Conservation (phyloP, 1,140 invertebrate species). For the Apis dorsata region DNA sequence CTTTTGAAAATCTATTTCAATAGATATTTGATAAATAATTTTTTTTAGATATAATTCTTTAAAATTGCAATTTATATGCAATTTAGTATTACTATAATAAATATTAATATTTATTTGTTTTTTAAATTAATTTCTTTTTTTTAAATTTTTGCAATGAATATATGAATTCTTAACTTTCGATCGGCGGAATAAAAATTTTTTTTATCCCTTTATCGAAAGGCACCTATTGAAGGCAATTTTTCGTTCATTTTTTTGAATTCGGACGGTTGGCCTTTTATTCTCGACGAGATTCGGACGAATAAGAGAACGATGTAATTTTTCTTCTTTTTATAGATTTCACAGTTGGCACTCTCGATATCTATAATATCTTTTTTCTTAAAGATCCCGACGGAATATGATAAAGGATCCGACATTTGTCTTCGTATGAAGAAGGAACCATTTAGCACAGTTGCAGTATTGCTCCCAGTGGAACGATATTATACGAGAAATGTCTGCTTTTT, state of each 20-base stretch:
- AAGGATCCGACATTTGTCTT: constrained; percentile 7
- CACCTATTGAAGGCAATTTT: not conserved
- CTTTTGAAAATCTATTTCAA: not conserved
- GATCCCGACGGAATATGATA: constrained; percentile 1
- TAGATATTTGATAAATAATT: no score
- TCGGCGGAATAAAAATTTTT: not conserved
- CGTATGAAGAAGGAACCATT: constrained; percentile 28
- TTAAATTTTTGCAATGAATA: not conserved
- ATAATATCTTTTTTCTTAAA: not conserved
- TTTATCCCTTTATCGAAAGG: not conserved
- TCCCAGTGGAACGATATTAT: constrained; percentile 9
- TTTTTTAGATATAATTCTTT: no score
- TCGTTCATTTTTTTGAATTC: no score
- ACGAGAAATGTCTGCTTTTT: not conserved
- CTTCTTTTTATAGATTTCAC: not conserved
- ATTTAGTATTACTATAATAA: no score
- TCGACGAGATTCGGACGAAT: not conserved
- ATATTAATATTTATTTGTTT: no score
- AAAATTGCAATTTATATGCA: no score
- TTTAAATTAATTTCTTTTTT: not conserved
- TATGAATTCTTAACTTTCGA: not conserved
- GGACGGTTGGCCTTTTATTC: no score
- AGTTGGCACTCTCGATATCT: not conserved
- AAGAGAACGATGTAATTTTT: not conserved
- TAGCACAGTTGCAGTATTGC: constrained; percentile 14